Evolutionary conservation across 1,140 invertebrate genomes (phyloP).

Genomic region (Sitobion miscanthi): DNA sequence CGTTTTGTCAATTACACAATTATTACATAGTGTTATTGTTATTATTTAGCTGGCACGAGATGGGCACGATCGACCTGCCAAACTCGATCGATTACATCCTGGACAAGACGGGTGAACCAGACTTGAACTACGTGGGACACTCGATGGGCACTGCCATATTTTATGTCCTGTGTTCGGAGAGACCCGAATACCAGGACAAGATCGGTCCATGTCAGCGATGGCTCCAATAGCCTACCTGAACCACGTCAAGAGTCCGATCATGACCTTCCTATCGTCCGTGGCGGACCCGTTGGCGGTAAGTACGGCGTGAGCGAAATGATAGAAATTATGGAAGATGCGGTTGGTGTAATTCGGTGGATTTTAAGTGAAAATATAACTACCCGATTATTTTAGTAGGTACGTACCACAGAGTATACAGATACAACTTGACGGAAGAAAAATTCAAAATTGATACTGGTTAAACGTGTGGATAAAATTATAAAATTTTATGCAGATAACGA

Average conservation of each 20-base stretch:
- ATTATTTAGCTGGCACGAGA: slow-evolving; percentile 68
- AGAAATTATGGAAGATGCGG: neutral
- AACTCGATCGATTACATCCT: slow-evolving; percentile 70
- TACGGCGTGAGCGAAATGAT: neutral
- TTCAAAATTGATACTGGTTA: no score
- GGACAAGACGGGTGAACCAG: slow-evolving; percentile 64
- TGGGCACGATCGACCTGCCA: slow-evolving; percentile 71
- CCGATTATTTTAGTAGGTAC: no score
- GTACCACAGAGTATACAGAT: no score
- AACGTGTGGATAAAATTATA: no score
- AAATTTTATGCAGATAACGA: no score
- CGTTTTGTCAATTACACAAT: neutral
- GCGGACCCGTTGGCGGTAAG: slow-evolving; percentile 67
- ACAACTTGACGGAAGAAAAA: no score
- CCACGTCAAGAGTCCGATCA: slow-evolving; percentile 60
- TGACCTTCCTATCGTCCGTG: slow-evolving; percentile 68
- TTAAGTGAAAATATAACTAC: no score
- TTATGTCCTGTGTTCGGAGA: slow-evolving; percentile 65
- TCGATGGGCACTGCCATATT: slow-evolving; percentile 70
- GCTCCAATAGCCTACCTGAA: slow-evolving; percentile 64
- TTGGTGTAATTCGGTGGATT: neutral
- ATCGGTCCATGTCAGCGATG: slow-evolving; percentile 63
- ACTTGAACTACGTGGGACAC: slow-evolving; percentile 68
- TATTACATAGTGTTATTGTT: neutral
- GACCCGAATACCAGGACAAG: slow-evolving; percentile 67